Conservation (phyloP, 2,888 invertebrate genomes). For the Argyra leucocephala region DNA sequence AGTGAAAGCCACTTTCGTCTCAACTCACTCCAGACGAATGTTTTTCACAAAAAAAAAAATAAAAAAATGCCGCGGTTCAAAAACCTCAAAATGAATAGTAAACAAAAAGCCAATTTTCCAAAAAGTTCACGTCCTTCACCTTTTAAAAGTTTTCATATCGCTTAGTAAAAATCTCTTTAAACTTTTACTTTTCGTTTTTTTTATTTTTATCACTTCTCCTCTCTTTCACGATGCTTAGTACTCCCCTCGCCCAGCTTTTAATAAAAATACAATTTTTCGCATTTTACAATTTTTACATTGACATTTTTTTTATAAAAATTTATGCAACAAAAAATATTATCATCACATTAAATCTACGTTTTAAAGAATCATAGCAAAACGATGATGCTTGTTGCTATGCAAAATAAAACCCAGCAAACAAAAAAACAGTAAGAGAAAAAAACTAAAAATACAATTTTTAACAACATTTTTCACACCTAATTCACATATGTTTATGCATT, state of each 20-base stretch:
- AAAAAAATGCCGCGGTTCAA: not conserved
- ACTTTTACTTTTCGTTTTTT: not conserved
- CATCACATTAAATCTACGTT: too few species aligned
- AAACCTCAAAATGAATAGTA: not conserved
- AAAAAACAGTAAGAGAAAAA: not conserved
- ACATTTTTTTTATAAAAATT: not conserved
- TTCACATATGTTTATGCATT: not conserved
- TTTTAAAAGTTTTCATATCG: not conserved
- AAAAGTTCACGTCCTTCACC: not conserved
- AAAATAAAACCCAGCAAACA: not conserved
- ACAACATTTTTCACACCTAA: conserved; percentile 10
- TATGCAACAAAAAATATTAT: conserved; percentile 1
- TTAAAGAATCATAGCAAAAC: too few species aligned
- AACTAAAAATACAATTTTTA: not conserved
- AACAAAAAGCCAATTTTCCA: not conserved
- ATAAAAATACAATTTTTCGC: too few species aligned
- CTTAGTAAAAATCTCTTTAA: not conserved
- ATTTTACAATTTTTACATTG: not conserved
- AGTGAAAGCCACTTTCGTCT: too few species aligned
- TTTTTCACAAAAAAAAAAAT: not conserved
- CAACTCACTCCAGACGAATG: too few species aligned
- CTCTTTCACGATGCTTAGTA: too few species aligned
- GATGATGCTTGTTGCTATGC: too few species aligned
- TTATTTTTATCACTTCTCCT: not conserved
- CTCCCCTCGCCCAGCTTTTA: too few species aligned